Evolutionary conservation across 2,888 invertebrate species (phyloP).

Genomic region (Sarcophaga variegata): DNA sequence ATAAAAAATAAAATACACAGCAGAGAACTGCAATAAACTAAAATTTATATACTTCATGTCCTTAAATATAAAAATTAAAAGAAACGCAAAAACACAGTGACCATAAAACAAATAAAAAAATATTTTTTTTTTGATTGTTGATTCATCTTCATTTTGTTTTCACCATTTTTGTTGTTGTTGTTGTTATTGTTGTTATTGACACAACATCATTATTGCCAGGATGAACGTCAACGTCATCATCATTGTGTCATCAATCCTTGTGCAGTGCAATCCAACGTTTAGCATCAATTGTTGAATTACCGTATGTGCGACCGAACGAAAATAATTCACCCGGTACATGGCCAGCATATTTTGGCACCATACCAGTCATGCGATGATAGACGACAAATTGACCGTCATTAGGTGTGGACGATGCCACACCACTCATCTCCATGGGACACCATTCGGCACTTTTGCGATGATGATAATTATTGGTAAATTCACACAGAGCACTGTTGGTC

Average conservation of each 20-base stretch:
- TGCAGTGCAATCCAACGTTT: constrained; percentile 86
- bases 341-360: constrained; percentile 89
- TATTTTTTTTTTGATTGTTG: background rate
- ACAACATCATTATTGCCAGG: background rate
- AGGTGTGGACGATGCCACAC: constrained; percentile 75
- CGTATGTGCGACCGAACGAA: constrained; percentile 89
- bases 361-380: constrained; percentile 88
- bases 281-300: constrained; percentile 88
- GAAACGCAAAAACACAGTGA: background rate
- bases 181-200: background rate
- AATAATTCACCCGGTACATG: constrained; percentile 89
- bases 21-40: constrained; percentile 18
- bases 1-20: constrained; percentile 17
- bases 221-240: background rate
- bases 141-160: background rate
- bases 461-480: constrained; percentile 89
- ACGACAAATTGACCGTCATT: constrained; percentile 83
- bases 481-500: constrained; percentile 88
- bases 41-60: constrained; percentile 29
- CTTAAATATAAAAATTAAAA: too few species aligned
- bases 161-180: background rate
- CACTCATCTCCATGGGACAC: constrained; percentile 83
- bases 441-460: constrained; percentile 88
- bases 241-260: constrained; percentile 71
- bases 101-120: constrained; percentile 11